Evolutionary conservation across 2,888 invertebrate genomes (phyloP), one percentile per base, ranked within the genome.

Genomic region (Cantharis nigra): DNA sequence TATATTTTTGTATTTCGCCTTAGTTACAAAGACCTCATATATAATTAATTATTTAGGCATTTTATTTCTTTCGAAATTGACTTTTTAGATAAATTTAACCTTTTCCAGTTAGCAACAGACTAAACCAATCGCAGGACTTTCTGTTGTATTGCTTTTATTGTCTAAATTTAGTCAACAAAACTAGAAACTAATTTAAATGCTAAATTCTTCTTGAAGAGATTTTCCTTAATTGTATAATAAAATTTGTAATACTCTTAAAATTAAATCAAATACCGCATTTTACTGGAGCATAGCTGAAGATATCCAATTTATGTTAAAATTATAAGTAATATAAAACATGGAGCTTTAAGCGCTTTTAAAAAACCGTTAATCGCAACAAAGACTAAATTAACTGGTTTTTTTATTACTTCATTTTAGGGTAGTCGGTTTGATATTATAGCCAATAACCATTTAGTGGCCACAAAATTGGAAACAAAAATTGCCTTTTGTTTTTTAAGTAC

Each of bases 381-480:
- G 69, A 71, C 67, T 63, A 69, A 69, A 76, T 76, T 76, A 76
- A 76, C 76, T 33, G 76, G 73, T 73, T 76, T 73, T 69, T 76
- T 76, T 76, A 76, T 76, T 73, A 73, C 76, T 73, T 76, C 76
- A 71, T 67, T 76, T 73, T 70, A 70, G 73, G 69, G 73, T 65
- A 62, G 70, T 76, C 70, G 76, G 76, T 76, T 76, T 76, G 73
- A 76, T 76, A 76, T 76, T 76, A 73, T 73, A 70, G 76, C 70
- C 73, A 76, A 76, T 76, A 73, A 76, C 70, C 73, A 64, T 73
- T 76, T 65, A 70, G 72, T 70, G 76, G 73, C 70, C 73, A 70
- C 76, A 28, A 76, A 76, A 73, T 76, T 73, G 69, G 71, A 62
- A 71, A 72, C 76, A 76, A 76, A 76, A 72, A 69, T 76, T 72